Evolutionary conservation across 2,797 vertebrate genomes (phyloP), one percentile per base, ranked within the genome.

Genomic region (Leucoraja ocellata): DNA sequence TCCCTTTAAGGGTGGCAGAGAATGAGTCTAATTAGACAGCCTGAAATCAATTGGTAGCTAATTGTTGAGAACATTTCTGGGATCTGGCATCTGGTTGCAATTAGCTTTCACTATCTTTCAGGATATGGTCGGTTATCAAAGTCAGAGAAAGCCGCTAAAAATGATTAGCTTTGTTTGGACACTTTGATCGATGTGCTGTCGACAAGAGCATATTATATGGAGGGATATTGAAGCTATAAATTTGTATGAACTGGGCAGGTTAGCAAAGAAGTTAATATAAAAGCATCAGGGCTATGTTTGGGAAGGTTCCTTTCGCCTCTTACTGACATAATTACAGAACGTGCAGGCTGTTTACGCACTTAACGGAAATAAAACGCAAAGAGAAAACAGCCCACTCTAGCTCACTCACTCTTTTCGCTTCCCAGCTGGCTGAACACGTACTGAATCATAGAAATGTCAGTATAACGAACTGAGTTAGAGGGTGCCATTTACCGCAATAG

Each of bases 21-120:
- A 86, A 11, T n/a, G 81, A 46, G 58, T 61, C 54, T 61, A n/a
- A 84, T n/a, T 32, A 63, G 61, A 61, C 28, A 86, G 25, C 83
- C 54, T 86, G 83, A 86, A 86, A 86, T 63, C 83, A 86, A 86
- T 63, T 32, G n/a, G 83, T 86, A 58, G 28, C 83, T 86, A 86
- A 86, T 65, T 32, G 81, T 3, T 58, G 28, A 32, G 61, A n/a
- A 65, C 25, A 28, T 84, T 61, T 84, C 54, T 84, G 81, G 23
- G 14, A 61, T 18, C 61, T 86, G 61, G n/a, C 61, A 86, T n/a
- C 83, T 65, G 83, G 25, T 63, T 63, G 58, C 28, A 86, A 86
- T 86, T 28, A 86, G 13, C 83, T n/a, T 61, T n/a, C 58, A 1
- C 58, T n/a, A 32, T 86, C 1, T n/a, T 65, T n/a, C 14, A 63